A percentile compares a stretch with the other conserved stretches of the same genome.
Evolutionary conservation across 2,888 invertebrate genomes (phyloP).

Genomic region (Phortica okadai): DNA sequence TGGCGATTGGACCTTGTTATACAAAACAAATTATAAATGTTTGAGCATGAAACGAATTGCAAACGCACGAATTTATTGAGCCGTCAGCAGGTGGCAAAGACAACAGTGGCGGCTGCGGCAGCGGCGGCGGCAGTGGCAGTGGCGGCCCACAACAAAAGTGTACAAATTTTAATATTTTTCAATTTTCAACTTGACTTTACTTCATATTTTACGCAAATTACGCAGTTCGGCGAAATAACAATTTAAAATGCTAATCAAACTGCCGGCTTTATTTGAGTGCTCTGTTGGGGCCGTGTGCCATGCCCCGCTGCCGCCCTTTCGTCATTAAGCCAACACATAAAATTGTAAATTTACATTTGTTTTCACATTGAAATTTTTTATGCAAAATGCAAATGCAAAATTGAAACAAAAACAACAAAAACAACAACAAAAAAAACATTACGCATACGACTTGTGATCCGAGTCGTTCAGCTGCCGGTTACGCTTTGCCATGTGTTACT

Average conservation of each 20-base stretch:
- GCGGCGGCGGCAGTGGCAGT: not conserved
- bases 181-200: not conserved
- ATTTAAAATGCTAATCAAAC: conserved; percentile 73
- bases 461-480: not conserved
- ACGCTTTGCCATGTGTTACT: not conserved
- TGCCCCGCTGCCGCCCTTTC: not conserved
- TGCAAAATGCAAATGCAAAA: conserved; percentile 42
- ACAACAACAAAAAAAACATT: conserved; percentile 48
- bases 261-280: conserved; percentile 62
- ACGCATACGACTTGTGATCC: conserved; percentile 52
- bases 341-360: not conserved
- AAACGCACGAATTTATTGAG: conserved; percentile 48
- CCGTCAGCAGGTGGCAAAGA: conserved; percentile 35
- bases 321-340: not conserved
- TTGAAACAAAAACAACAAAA: conserved; percentile 15
- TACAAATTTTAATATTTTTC: conserved; percentile 25
- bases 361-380: conserved; percentile 36
- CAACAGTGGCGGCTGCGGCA: conserved; percentile 8
- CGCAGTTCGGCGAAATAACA: conserved; percentile 42
- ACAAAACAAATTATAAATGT: conserved; percentile 12
- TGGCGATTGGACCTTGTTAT: conserved; percentile 19
- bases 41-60: conserved; percentile 6
- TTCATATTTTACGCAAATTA: conserved; percentile 9
- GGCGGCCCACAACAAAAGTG: not conserved
- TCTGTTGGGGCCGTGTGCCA: conserved; percentile 11